Evolutionary conservation across 2,888 invertebrate species (phyloP), one percentile per base, ranked within the genome.

Genomic region (Corbicula japonica): DNA sequence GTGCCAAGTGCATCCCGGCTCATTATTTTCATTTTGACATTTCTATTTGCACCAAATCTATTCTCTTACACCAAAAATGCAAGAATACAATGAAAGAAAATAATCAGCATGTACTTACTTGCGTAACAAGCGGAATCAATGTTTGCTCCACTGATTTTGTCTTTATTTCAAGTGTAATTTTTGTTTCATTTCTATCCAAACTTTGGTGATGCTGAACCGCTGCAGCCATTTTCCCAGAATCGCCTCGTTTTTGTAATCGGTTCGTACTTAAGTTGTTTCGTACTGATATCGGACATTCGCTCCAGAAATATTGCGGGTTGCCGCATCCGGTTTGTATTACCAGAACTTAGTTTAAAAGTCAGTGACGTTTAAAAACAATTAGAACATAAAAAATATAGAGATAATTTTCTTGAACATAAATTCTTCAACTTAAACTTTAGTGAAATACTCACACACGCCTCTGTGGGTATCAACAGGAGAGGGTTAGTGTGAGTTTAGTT

Each of bases 111-210:
- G 21, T 32, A 32, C 95, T 94, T 96, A 98, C 98, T 97, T 98
- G 98, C 94, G 97, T 97, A 93, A 98, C 97, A 94, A 98, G 96
- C 91, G 98, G 98, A 93, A 98, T 96, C 92, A 98, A 96, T 90
- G 97, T 97, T 95, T 97, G 97, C 95, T 98, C 98, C 94, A 98
- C 97, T 94, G 97, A 97, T 95, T 96, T 97, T 92, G 97, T 98
- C 95, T 97, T 96, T 94, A 98, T 97, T 95, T 97, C 97, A 94
- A 97, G 90, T 26, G 91, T 89, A 38, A 92, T 78, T 76, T 88
- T 89, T 28, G 90, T 85, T 76, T 91, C 91, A 63, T 77, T 85
- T 71, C 83, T 71, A 21, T 80, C 83, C 34, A 83, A 52, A 71
- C 82, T 88, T 26, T 84, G 81, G 68, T 86, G 86, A 72, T 72